These are phyloP conservation scores for Oxycera nigricornis DNA, from an alignment of 2,888 invertebrate genomes.

Conservation along the genomic window DNA sequence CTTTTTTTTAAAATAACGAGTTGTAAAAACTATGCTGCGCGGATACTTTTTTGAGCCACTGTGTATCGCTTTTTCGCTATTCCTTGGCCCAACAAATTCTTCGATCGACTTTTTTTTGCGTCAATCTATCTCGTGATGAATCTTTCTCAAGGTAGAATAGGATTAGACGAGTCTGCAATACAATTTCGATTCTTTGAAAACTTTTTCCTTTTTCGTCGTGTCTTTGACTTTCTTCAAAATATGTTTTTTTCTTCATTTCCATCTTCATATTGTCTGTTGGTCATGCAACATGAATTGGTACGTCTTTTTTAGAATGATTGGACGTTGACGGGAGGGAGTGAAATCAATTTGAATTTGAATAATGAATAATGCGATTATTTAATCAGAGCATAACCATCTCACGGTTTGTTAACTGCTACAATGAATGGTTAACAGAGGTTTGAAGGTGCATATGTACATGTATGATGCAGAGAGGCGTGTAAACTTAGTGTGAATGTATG, in stretches of 20 bases:
- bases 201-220: background rate
- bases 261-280: no score
- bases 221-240: no score
- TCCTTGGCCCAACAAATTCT: background rate
- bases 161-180: background rate
- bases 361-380: constrained; percentile 10
- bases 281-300: no score
- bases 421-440: background rate
- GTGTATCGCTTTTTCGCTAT: background rate
- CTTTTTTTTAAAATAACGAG: no score
- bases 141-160: background rate
- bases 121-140: background rate
- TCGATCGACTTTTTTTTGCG: background rate
- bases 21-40: no score
- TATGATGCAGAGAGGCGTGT: no score
- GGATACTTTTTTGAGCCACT: no score
- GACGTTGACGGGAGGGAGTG: background rate
- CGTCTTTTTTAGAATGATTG: no score
- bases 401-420: background rate
- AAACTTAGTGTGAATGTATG: no score
- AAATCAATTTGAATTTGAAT: constrained; percentile 25
- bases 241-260: background rate
- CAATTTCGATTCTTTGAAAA: no score
- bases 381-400: constrained; percentile 22
- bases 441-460: no score